A percentile compares a stretch with the other conserved stretches of the same genome.
Evolutionary conservation across 2,797 vertebrate genomes (phyloP).

Genomic region (Microtus obscurus): DNA sequence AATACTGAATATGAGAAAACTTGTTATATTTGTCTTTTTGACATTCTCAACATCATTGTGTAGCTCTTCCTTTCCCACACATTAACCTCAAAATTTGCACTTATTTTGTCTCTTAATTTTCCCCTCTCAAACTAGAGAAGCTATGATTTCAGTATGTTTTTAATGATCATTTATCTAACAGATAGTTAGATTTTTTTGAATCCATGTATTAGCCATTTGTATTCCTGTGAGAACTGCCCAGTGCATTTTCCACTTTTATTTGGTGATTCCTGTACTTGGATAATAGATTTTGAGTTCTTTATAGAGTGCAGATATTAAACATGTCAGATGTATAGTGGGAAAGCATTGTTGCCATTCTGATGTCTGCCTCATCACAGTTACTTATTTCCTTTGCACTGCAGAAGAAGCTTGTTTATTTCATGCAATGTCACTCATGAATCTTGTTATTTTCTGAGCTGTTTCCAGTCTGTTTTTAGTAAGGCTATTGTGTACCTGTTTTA

Average conservation of each 20-base stretch:
- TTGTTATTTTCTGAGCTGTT: background rate
- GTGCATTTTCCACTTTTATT: background rate
- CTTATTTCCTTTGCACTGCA: background rate
- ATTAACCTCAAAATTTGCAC: background rate
- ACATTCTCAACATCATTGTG: background rate
- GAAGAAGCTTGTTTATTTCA: background rate
- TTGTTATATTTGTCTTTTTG: background rate
- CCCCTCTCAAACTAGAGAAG: background rate
- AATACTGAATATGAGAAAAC: background rate
- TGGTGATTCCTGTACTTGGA: background rate
- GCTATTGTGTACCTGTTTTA: too few species aligned
- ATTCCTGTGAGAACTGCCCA: background rate
- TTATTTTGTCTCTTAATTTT: background rate
- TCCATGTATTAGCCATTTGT: background rate
- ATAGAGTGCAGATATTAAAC: background rate
- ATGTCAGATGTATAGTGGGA: too few species aligned
- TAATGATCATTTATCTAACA: background rate
- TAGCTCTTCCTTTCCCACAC: background rate
- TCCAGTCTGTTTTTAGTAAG: background rate
- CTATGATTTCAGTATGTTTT: background rate
- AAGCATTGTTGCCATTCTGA: background rate
- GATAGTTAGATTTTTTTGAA: background rate
- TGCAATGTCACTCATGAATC: background rate
- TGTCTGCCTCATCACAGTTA: background rate
- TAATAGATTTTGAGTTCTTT: background rate